Base-by-base conservation (phyloP, 1,140 invertebrate genomes). In the Stegodyphus dumicola region DNA sequence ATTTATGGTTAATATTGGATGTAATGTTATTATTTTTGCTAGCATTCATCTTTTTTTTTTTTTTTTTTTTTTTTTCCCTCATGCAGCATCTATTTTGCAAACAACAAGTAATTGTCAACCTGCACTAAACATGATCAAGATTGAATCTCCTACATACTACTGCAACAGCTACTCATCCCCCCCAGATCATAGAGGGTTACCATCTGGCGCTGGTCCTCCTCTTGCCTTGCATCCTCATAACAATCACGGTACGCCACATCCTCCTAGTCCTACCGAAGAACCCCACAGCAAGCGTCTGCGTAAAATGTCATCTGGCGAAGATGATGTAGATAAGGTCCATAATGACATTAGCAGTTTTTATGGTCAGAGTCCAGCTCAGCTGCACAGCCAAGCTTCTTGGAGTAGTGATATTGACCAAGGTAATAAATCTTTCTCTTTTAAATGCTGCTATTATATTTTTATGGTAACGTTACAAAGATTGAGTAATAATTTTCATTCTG, bases 21-120 rank as follows among this genome's bases (percentile, higher is more conserved):
- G n/a, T n/a, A n/a, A n/a, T n/a, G n/a, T n/a, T n/a, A n/a, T n/a
- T n/a, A n/a, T n/a, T n/a, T n/a, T n/a, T n/a, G n/a, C n/a, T n/a
- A n/a, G n/a, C n/a, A n/a, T n/a, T n/a, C n/a, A n/a, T n/a, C n/a
- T n/a, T n/a, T n/a, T n/a, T n/a, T n/a, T n/a, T n/a, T n/a, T n/a
- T 33, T 3, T 33, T 33, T 33, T 33, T 33, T 33, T 60, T 10
- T 60, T 60, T 9, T 60, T 60, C 5, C 5, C 15, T 5, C 15
- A 60, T 60, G 15, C 93, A 98, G 96, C 96, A 89, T 98, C 96
- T 89, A 98, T 98, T 90, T 94, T 98, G 91, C 95, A 97, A 93
- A 96, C 96, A 91, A 93, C 94, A 76, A 69, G 75, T 60, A 95
- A 94, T 89, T 93, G 95, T 89, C 93, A 94, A 89, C 92, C 94